Evolutionary conservation across 2,797 vertebrate genomes (phyloP).

Genomic region (Ctenopoma kingsleyae): DNA sequence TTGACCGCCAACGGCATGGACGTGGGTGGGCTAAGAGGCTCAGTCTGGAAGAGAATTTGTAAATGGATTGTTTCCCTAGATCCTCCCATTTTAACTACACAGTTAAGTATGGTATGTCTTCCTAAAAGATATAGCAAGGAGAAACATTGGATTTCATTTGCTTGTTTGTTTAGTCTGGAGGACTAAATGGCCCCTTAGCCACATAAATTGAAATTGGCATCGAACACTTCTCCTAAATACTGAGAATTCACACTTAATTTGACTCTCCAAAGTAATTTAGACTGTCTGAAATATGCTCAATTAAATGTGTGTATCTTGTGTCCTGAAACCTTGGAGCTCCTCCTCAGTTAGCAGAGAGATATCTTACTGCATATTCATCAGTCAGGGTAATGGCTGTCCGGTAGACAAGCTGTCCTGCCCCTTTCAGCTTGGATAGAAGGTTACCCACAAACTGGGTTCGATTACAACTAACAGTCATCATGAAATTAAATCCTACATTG

Average conservation of each 20-base stretch:
- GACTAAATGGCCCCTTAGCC: slow-evolving; percentile 42
- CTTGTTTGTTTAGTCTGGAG: slow-evolving; percentile 56
- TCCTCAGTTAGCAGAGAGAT: slow-evolving; percentile 10
- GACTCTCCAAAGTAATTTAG: slow-evolving; percentile 48
- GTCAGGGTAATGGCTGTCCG: slow-evolving; percentile 53
- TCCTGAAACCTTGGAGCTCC: slow-evolving; percentile 46
- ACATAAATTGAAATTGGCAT: slow-evolving; percentile 52
- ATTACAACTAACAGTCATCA: slow-evolving; percentile 58
- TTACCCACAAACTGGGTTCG: slow-evolving; percentile 44
- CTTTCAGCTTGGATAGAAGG: slow-evolving; percentile 37
- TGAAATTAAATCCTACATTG: slow-evolving; percentile 54
- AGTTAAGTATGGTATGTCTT: slow-evolving; percentile 29
- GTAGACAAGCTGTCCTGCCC: slow-evolving; percentile 8
- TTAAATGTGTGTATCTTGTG: slow-evolving; percentile 44
- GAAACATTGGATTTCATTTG: slow-evolving; percentile 50
- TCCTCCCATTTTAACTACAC: slow-evolving; percentile 36
- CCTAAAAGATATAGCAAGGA: slow-evolving; percentile 20
- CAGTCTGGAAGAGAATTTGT: slow-evolving; percentile 47
- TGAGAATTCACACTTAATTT: slow-evolving; percentile 53
- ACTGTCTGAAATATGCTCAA: slow-evolving; percentile 42
- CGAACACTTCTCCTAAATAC: slow-evolving; percentile 45
- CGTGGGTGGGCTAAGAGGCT: slow-evolving; percentile 57
- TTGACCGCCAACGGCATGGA: slow-evolving; percentile 66
- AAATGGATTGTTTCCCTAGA: slow-evolving; percentile 52
- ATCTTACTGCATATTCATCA: slow-evolving; percentile 57